Evolutionary conservation across 2,797 vertebrate species (phyloP).

Genomic region (Mormyrops attenuatus): DNA sequence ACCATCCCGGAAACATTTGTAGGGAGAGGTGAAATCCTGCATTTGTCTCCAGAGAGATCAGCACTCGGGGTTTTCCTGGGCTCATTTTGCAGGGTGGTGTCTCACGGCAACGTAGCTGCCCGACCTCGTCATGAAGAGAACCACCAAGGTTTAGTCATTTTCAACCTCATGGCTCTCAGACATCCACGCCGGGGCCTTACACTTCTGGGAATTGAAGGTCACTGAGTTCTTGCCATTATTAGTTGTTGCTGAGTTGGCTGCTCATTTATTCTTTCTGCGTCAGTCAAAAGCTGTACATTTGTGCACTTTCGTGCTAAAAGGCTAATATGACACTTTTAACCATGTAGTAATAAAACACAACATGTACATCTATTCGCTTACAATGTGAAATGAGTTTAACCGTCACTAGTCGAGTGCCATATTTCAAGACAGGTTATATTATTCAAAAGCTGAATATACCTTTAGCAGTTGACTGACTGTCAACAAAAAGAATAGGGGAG

Average conservation of each 20-base stretch:
- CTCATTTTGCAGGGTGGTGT: neutral
- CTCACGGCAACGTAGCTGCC: neutral
- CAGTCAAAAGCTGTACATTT: neutral
- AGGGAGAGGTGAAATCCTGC: neutral
- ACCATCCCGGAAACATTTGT: neutral
- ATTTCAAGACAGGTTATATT: neutral
- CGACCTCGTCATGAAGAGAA: neutral
- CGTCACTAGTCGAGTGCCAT: neutral
- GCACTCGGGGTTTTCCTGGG: neutral
- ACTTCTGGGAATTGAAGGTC: neutral
- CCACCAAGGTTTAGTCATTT: neutral
- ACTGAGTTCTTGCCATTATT: neutral
- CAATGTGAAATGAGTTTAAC: neutral
- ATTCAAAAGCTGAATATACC: neutral
- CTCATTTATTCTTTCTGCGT: neutral
- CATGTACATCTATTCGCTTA: neutral
- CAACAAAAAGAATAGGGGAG: neutral
- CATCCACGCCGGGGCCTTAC: neutral
- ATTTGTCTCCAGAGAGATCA: neutral
- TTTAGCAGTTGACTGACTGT: neutral
- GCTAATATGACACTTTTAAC: neutral
- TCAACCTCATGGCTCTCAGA: neutral
- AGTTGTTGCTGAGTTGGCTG: neutral
- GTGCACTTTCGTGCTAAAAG: neutral
- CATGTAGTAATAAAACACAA: neutral